phyloP scores from a whole-genome alignment of 2,888 invertebrate genomes.

The Mamestra brassicae region DNA sequence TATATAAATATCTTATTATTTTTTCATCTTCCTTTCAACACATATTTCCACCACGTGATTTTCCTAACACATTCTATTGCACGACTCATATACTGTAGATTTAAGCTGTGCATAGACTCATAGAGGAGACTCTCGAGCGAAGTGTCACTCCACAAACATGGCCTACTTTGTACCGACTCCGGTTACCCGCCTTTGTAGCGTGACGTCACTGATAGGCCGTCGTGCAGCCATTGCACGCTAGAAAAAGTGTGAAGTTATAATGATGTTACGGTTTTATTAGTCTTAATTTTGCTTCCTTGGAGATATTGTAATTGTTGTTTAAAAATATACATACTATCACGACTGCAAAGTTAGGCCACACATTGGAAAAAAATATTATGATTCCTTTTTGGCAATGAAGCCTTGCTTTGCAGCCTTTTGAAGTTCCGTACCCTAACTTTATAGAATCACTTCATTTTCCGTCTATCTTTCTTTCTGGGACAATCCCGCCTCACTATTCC shows the following conservation, averaged over 20 bases:
- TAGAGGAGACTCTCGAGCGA: conserved; percentile 28
- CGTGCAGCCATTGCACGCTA: neutral
- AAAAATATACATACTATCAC: too few species aligned
- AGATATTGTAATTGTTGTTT: neutral
- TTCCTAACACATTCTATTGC: neutral
- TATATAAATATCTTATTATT: too few species aligned
- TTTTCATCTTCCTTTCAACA: too few species aligned
- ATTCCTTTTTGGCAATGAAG: neutral
- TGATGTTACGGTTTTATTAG: neutral
- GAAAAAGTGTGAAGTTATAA: neutral
- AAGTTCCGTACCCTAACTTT: too few species aligned
- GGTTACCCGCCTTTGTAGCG: conserved; percentile 52
- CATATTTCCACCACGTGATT: neutral
- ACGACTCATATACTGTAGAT: conserved; percentile 10
- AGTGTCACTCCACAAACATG: conserved; percentile 61
- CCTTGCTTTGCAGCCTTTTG: neutral
- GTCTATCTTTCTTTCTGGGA: too few species aligned
- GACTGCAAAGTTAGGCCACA: too few species aligned
- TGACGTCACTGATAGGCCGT: conserved; percentile 43
- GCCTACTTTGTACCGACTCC: conserved; percentile 56
- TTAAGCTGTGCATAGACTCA: conserved; percentile 34
- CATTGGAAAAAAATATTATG: too few species aligned
- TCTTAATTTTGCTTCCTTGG: neutral
- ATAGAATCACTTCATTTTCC: too few species aligned
- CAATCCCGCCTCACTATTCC: too few species aligned